These are phyloP conservation scores for Cavia aperea DNA, from an alignment of 2,113 vertebrate genomes.

Conservation along the genomic window DNA sequence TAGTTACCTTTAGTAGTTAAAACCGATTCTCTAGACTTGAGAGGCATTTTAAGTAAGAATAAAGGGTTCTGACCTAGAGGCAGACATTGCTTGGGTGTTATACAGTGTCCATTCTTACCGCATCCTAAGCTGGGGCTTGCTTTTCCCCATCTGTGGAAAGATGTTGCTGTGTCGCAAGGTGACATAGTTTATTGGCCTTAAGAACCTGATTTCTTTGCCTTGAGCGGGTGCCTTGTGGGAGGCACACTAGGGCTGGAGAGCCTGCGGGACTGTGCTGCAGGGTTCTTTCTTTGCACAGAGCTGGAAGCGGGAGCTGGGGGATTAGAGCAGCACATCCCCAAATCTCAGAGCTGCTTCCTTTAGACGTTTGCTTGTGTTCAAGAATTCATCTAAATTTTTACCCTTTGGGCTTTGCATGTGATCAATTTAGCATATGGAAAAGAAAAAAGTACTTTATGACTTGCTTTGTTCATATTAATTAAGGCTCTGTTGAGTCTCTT, in stretches of 20 bases:
- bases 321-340: accelerated
- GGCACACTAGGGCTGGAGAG: neutral
- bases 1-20: neutral
- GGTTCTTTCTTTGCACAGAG: neutral
- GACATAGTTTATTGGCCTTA: neutral
- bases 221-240: neutral
- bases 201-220: neutral
- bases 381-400: neutral
- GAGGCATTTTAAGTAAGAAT: constrained; percentile 15
- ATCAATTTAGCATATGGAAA: neutral
- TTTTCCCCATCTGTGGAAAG: constrained; percentile 1
- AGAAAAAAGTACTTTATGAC: neutral
- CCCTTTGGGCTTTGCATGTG: neutral
- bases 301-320: neutral
- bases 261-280: neutral
- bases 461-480: constrained; percentile 34
- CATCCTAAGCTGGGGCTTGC: neutral
- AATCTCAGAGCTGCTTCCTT: neutral
- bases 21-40: neutral
- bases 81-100: neutral
- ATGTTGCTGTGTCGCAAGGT: neutral
- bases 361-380: neutral
- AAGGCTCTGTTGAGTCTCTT: neutral
- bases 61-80: neutral
- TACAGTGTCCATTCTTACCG: neutral